Evolutionary conservation across 2,113 vertebrate species (phyloP).

Genomic region (Larimichthys crocea): DNA sequence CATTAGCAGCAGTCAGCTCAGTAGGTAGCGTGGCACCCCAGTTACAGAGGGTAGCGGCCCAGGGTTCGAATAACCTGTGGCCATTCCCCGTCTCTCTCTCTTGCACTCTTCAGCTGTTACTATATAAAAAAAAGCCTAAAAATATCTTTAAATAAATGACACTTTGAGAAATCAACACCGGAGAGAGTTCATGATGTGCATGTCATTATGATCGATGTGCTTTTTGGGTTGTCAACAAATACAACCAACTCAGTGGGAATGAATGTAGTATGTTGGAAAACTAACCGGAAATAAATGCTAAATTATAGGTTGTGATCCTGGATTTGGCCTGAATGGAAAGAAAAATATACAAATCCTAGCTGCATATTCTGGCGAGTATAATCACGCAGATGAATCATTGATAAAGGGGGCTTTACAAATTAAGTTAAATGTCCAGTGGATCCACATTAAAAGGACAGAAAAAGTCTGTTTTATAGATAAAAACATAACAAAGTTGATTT

Average conservation of each 20-base stretch:
- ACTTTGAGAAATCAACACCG: background rate
- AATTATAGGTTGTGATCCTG: conserved; percentile 62
- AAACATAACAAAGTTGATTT: conserved; percentile 43
- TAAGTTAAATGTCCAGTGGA: conserved; percentile 17
- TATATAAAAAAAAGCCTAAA: no score
- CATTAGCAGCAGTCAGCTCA: background rate
- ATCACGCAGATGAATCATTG: conserved; percentile 69
- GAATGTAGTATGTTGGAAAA: conserved; percentile 51
- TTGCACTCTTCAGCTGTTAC: no score
- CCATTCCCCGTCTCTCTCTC: no score
- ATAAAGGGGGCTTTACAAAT: conserved; percentile 31
- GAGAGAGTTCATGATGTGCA: background rate
- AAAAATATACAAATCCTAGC: conserved; percentile 10
- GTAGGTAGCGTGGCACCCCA: no score
- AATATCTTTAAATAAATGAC: background rate
- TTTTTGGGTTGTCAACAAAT: conserved; percentile 30
- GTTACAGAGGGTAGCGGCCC: no score
- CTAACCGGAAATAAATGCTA: conserved; percentile 69
- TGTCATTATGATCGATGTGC: conserved; percentile 7
- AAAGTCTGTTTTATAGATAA: conserved; percentile 41
- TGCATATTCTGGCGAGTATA: conserved; percentile 46
- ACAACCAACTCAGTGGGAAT: conserved; percentile 42
- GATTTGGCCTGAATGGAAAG: conserved; percentile 29
- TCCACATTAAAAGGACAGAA: conserved; percentile 39
- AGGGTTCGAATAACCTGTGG: no score